Base-by-base conservation (phyloP, 2,888 invertebrate genomes). In the Odontomyia ornata region DNA sequence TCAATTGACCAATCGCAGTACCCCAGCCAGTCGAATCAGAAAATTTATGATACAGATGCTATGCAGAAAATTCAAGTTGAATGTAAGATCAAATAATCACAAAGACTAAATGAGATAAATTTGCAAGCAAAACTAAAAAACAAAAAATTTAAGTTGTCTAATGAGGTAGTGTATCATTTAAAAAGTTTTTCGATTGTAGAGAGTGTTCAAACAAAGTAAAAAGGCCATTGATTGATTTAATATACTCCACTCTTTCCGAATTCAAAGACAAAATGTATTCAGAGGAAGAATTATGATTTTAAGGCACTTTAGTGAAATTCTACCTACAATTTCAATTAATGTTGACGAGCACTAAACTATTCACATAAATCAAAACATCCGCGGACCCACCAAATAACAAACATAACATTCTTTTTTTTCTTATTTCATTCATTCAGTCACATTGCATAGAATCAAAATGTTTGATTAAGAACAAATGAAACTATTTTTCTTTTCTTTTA, bases 1-100 rank as follows among this genome's bases (percentile, higher is more conserved):
- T 21, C 52, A 56, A 72, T 72, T 72, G 57, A 56, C 30, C 18
- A 56, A 56, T 72, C 72, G 72, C 72, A 72, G 72, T 72, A 72
- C 57, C 56, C 72, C 72, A 72, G 72, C 72, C 72, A 72, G 72
- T 72, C 72, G 21, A 72, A 56, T 21, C 57, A 11, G 30, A 27
- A 56, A 72, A 56, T 56, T 72, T 13, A 30, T 56, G 56, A 28
- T 57, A 72, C 25, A 15, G 30, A 72, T 67, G 36, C 18, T 30
- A 30, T 27, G 36, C 36, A 28, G 30, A 28, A 28, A 30, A 27
- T 64, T 52, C 18, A n/a, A 52, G 18, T n/a, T 15, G 36, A 36
- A 9, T 5, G 9, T 36, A 9, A n/a, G n/a, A n/a, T n/a, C n/a
- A n/a, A n/a, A n/a, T n/a, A n/a, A n/a, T n/a, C n/a, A n/a, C n/a